A percentile compares a stretch with the other conserved stretches of the same genome.
Conservation (phyloP, 2,797 vertebrate species). For the Parambassis ranga region DNA sequence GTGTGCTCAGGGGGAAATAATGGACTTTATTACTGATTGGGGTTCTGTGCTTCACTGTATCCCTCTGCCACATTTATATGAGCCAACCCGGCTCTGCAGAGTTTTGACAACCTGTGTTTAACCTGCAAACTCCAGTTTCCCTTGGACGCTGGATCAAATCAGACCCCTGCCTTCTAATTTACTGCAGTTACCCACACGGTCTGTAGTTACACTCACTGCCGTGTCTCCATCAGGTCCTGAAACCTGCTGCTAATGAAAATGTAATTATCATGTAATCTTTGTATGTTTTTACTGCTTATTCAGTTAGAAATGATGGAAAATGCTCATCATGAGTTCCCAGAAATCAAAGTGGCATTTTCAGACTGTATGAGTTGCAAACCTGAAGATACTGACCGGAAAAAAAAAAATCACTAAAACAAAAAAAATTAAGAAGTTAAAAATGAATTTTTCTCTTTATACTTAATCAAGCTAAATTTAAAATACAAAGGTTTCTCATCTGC, state of each 20-base stretch:
- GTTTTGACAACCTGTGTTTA: constrained; percentile 73
- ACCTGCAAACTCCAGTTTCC: constrained; percentile 61
- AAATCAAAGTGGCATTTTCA: background rate
- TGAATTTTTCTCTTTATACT: too few species aligned
- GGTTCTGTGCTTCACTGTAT: constrained; percentile 51
- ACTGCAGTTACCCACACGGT: constrained; percentile 24
- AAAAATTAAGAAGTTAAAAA: too few species aligned
- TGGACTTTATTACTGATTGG: constrained; percentile 71
- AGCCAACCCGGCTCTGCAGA: constrained; percentile 31
- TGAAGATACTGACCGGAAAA: too few species aligned
- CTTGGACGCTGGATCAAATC: constrained; percentile 43
- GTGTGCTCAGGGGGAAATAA: constrained; percentile 69
- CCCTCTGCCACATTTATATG: constrained; percentile 62
- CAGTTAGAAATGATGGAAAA: background rate
- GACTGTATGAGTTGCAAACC: accelerated
- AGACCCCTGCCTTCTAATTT: constrained; percentile 19
- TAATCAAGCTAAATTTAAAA: too few species aligned
- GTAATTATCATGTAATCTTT: background rate
- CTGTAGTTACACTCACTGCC: constrained; percentile 24
- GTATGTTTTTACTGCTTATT: background rate
- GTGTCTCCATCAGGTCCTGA: background rate
- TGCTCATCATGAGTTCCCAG: background rate
- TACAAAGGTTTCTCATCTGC: too few species aligned
- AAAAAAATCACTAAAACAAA: too few species aligned
- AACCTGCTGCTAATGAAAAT: background rate